Conservation (phyloP, 2,797 vertebrate species). For the Sciurus vulgaris region DNA sequence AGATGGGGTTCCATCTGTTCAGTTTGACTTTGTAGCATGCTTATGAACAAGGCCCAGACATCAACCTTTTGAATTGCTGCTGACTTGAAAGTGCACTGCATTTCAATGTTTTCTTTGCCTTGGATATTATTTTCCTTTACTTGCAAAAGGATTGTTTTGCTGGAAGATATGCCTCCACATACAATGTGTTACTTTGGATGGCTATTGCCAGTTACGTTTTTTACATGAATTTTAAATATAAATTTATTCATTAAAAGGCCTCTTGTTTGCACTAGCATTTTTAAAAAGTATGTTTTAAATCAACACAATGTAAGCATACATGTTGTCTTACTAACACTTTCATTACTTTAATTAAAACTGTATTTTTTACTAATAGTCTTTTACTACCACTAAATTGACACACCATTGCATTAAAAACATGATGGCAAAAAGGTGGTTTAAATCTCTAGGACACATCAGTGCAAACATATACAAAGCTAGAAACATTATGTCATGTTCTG, state of each 20-base stretch:
- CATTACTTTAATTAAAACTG: constrained; percentile 65
- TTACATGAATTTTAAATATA: constrained; percentile 50
- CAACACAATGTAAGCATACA: not conserved
- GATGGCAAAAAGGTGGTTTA: not conserved
- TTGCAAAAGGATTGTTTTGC: constrained; percentile 30
- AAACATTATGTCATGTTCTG: not conserved
- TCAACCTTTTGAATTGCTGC: constrained; percentile 22
- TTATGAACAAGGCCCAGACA: constrained; percentile 65
- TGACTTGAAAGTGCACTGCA: constrained; percentile 4
- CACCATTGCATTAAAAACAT: not conserved
- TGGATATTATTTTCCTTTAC: constrained; percentile 28
- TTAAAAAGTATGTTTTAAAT: not conserved
- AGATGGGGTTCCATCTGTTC: constrained; percentile 72
- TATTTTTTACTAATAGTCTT: constrained; percentile 27
- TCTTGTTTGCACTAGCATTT: constrained; percentile 17
- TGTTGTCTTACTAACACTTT: constrained; percentile 37
- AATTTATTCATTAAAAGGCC: constrained; percentile 34
- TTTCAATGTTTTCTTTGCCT: constrained; percentile 29
- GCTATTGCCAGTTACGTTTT: not conserved
- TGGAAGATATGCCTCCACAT: not conserved
- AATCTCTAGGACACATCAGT: not conserved
- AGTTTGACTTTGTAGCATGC: constrained; percentile 27
- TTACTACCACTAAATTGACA: constrained; percentile 34
- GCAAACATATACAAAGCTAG: not conserved
- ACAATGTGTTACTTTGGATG: not conserved